phyloP scores from a whole-genome alignment of 2,797 vertebrate genomes.

The Neoniphon sammara region DNA sequence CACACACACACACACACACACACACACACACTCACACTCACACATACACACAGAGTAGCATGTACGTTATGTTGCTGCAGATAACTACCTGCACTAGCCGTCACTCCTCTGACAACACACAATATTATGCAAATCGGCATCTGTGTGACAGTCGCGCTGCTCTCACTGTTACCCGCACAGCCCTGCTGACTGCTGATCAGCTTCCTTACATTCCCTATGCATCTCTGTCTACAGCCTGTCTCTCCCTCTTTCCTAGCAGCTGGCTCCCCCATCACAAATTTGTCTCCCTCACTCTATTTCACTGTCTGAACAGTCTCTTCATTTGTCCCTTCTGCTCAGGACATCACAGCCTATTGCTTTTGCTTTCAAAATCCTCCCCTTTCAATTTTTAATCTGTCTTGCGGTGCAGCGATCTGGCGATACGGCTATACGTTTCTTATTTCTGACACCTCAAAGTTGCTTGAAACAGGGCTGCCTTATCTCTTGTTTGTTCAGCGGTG shows the following conservation, averaged over 20 bases:
- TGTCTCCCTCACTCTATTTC: constrained; percentile 23
- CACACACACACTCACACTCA: constrained; percentile 30
- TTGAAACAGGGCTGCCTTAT: constrained; percentile 34
- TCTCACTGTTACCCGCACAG: constrained; percentile 39
- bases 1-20: constrained; percentile 27
- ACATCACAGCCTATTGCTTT: constrained; percentile 7
- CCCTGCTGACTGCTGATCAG: constrained; percentile 67
- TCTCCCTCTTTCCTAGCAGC: constrained; percentile 28
- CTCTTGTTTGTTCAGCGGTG: constrained; percentile 62
- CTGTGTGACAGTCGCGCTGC: constrained; percentile 65
- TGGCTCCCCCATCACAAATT: constrained; percentile 20
- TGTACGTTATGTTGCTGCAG: constrained; percentile 61
- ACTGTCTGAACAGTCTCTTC: constrained; percentile 18
- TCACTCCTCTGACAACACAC: constrained; percentile 82
- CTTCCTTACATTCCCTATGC: constrained; percentile 40
- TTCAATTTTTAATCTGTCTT: constrained; percentile 6
- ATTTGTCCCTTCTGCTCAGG: neutral
- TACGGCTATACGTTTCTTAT: neutral
- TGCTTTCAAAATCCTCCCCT: constrained; percentile 14
- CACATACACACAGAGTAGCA: constrained; percentile 41
- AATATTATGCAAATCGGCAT: constrained; percentile 84
- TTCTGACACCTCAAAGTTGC: constrained; percentile 3
- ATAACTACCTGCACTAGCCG: constrained; percentile 76
- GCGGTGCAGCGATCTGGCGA: neutral
- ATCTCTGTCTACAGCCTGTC: constrained; percentile 39